Evolutionary conservation across 2,888 invertebrate species (phyloP), one percentile per base, ranked within the genome.

Genomic region (Linyphia triangularis): DNA sequence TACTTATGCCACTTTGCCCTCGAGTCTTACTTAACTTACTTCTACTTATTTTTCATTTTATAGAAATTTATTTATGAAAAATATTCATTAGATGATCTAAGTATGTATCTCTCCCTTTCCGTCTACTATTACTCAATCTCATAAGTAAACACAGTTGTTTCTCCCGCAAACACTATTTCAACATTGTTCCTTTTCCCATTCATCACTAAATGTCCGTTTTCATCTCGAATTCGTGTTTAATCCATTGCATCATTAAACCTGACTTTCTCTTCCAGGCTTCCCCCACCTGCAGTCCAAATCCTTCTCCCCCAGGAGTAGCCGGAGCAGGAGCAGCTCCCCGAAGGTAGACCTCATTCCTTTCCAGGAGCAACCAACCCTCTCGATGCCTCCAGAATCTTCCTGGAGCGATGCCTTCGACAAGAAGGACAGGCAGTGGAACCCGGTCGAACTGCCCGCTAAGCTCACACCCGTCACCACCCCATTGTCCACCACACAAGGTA

Each of bases 251-350:
- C n/a, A n/a, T n/a, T n/a, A n/a, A n/a, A n/a, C 40, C 24, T 24
- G 22, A n/a, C n/a, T n/a, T n/a, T n/a, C n/a, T n/a, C n/a, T n/a
- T n/a, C n/a, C n/a, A 81, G 86, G 86, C 19, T 28, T 16, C 28
- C 78, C 77, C 30, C 86, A 70, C 65, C n/a, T 67, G 28, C 79
- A 77, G 43, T 30, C 69, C 43, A 75, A 70, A 26, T 63, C 73
- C 7, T 59, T 57, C 13, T 84, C 82, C 51, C 67, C 77, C 5
- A 61, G 75, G 9, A 37, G 67, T n/a, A 85, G 85, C 26, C 79
- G 75, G 3, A 85, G 79, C 24, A 72, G 72, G 0, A 86, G 86
- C 26, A 86, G 86, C 51, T 86, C 86, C n/a, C 86, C 86, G 9
- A 86, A 86, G 4, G 86, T 86, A 13, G 79, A 79, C 16, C 30